Evolutionary conservation across 2,797 vertebrate genomes (phyloP).

Genomic region (Halcyon badia): DNA sequence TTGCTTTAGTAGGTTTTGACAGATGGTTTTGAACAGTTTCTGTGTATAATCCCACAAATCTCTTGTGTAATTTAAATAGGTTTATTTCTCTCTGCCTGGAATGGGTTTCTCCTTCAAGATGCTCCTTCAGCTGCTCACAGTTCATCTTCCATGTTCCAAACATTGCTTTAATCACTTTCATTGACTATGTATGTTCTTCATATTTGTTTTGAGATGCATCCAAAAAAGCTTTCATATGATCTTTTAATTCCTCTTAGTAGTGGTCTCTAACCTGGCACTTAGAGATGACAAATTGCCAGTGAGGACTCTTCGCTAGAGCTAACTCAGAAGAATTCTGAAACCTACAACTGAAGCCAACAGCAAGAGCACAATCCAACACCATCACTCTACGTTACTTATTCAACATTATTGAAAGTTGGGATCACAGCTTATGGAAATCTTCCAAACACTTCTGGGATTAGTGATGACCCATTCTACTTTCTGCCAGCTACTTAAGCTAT

Average conservation of each 20-base stretch:
- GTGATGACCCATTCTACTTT: not conserved
- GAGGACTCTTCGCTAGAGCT: not conserved
- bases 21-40: not conserved
- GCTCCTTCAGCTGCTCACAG: not conserved
- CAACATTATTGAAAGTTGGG: not conserved
- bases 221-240: not conserved
- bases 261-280: not conserved
- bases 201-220: not conserved
- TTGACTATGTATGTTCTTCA: not conserved
- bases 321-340: not conserved
- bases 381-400: fast-evolving
- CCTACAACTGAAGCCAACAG: not conserved
- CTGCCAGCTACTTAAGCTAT: not conserved
- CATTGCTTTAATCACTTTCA: not conserved
- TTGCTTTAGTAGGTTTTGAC: not conserved
- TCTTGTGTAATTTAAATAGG: not conserved
- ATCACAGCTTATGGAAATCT: not conserved
- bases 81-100: not conserved
- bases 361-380: not conserved
- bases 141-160: not conserved
- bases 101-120: slow-evolving; percentile 31
- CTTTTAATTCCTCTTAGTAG: not conserved
- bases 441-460: not conserved
- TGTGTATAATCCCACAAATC: not conserved
- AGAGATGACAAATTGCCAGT: not conserved